Percentiles rank a stretch among this genome's conserved stretches.
Evolutionary conservation across 2,797 vertebrate genomes (phyloP).

Genomic region (Ambastaia sidthimunki): DNA sequence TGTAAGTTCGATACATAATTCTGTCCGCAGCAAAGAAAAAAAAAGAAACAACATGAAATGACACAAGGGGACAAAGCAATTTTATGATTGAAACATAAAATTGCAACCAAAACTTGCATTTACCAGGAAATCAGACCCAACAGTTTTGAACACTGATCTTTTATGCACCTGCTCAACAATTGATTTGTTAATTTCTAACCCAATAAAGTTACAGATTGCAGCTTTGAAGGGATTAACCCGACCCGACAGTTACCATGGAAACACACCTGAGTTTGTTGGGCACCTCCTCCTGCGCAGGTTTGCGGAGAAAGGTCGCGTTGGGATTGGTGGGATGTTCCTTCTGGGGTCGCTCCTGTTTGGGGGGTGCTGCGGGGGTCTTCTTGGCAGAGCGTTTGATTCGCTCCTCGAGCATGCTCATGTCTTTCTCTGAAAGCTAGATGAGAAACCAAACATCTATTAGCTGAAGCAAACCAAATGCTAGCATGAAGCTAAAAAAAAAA

Average conservation of each 20-base stretch:
- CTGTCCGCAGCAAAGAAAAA: constrained; percentile 95
- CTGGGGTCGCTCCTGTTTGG: constrained; percentile 87
- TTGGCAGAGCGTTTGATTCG: constrained; percentile 97
- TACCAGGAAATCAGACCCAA: neutral
- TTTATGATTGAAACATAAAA: neutral
- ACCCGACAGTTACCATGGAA: neutral
- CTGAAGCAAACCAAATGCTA: neutral
- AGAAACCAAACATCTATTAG: neutral
- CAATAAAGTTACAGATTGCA: neutral
- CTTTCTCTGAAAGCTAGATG: constrained; percentile 93
- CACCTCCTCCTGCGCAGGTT: constrained; percentile 87
- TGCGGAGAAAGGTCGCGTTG: constrained; percentile 84
- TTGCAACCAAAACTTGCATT: too few relatives aligned
- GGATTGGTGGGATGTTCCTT: constrained; percentile 79
- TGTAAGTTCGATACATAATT: constrained; percentile 99
- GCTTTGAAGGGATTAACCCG: too few relatives aligned
- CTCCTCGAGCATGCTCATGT: constrained; percentile 99
- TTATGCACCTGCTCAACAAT: too few relatives aligned
- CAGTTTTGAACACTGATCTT: too few relatives aligned
- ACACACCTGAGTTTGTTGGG: constrained; percentile 96
- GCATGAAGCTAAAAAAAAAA: too few relatives aligned
- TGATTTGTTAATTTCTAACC: too few relatives aligned
- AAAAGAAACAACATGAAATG: constrained; percentile 61
- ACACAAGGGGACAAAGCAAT: constrained; percentile 59
- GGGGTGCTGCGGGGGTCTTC: constrained; percentile 79